These are phyloP conservation scores for Xiphophorus maculatus DNA, from an alignment of 2,113 vertebrate species.

Conservation along the genomic window DNA sequence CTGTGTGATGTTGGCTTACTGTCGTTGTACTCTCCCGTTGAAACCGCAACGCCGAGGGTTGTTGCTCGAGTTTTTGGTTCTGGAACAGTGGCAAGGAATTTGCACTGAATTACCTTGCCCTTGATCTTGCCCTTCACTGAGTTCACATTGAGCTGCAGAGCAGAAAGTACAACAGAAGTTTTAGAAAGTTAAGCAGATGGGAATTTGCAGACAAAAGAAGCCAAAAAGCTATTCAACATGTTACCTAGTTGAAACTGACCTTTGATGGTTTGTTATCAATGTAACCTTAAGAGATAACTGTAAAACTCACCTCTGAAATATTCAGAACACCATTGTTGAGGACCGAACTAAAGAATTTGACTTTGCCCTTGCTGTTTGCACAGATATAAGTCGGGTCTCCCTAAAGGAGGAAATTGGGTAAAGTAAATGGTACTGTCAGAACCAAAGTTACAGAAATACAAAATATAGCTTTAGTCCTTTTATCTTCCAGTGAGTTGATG, in stretches of 20 bases:
- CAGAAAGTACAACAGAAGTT: not conserved
- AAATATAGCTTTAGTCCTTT: no score
- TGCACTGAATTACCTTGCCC: constrained; percentile 36
- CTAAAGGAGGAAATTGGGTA: constrained; percentile 36
- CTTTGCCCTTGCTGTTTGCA: constrained; percentile 1
- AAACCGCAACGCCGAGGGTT: fast-evolving
- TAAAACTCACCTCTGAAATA: constrained; percentile 9
- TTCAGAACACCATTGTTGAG: not conserved
- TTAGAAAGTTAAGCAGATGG: no score
- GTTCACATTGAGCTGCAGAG: constrained; percentile 35
- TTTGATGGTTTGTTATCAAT: not conserved
- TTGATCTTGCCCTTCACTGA: constrained; percentile 20
- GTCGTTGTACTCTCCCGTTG: not conserved
- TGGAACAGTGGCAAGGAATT: constrained; percentile 46
- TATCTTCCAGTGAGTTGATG: not conserved
- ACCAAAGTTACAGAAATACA: not conserved
- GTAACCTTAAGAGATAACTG: not conserved
- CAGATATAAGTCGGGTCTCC: constrained; percentile 55
- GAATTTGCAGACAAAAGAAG: not conserved
- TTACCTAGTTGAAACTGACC: not conserved
- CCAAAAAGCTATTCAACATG: not conserved
- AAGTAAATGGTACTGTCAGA: not conserved
- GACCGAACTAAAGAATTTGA: constrained; percentile 15
- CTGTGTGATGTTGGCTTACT: constrained; percentile 35
- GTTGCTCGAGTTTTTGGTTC: fast-evolving